These are phyloP conservation scores for Myrmecobius fasciatus DNA, from an alignment of 2,113 vertebrate genomes.

Conservation along the genomic window DNA sequence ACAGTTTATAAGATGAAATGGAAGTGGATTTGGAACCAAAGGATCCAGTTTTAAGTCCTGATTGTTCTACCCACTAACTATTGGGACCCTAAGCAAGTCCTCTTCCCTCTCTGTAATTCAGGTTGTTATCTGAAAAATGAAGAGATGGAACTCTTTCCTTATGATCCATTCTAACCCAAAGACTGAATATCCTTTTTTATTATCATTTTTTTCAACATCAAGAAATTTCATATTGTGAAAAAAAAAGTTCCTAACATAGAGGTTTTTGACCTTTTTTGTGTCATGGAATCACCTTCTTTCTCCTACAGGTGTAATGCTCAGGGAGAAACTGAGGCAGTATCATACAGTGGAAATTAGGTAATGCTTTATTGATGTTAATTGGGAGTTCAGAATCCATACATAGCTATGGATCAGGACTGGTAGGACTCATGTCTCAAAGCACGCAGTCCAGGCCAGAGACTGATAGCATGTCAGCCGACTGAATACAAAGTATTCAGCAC, in stretches of 20 bases:
- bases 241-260: neutral
- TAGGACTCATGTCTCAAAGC: too few species aligned
- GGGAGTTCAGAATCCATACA: too few species aligned
- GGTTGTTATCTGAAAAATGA: neutral
- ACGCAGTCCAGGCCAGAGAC: too few species aligned
- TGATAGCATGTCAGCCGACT: too few species aligned
- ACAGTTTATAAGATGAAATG: neutral
- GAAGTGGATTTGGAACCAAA: neutral
- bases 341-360: too few species aligned
- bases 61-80: neutral
- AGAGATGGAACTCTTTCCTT: neutral
- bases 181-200: neutral
- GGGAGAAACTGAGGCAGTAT: too few species aligned
- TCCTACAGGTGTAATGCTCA: too few species aligned
- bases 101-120: neutral
- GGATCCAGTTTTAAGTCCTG: neutral
- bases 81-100: neutral
- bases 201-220: neutral
- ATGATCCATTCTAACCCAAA: neutral
- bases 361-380: too few species aligned
- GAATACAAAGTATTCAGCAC: too few species aligned
- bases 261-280: neutral
- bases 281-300: neutral
- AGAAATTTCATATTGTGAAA: neutral
- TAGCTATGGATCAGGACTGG: too few species aligned